Base-by-base conservation (phyloP, 2,888 invertebrate genomes). In the Megamerina dolium region DNA sequence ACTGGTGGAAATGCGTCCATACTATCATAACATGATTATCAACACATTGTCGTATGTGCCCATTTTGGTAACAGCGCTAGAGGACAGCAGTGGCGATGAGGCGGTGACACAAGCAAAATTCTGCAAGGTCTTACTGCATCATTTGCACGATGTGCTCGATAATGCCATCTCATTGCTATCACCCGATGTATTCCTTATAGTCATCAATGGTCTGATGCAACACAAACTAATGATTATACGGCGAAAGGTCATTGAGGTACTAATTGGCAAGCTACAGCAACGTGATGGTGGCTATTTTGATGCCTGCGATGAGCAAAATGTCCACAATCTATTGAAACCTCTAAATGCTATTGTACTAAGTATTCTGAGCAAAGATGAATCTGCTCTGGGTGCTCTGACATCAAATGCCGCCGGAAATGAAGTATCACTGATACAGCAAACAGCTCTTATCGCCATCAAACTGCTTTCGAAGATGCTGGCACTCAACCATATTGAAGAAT, bases 41-140 rank as follows among this genome's bases (percentile, higher is more conserved):
- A 78, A 78, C 53, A 75, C 82, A 2, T 68, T 89, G 5, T 76
- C 80, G 0, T 81, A 80, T 49, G 81, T 88, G 32, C 82, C 84
- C 53, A 74, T 72, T 14, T 77, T 83, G 10, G 79, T 81, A 1
- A 79, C 78, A 51, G 74, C 80, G 1, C 73, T 77, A 0, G 84
- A 86, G 51, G 75, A 78, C 31, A 74, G 77, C 43, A 72, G 77
- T 0, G 30, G 42, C 1, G 49, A 39, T 13, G 6, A 50, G 34
- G 79, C 78, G 1, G 72, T 74, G 6, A 72, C 75, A 1, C 75
- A 78, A 43, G 73, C 73, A 1, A 87, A 87, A 60, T 93, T 87
- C 63, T 91, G 90, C 89, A 84, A 83, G 59, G 83, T 85, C 0
- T 77, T 92, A 68, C 68, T 87, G 12, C 84, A 87, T 62, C 82